A percentile compares a stretch with the other conserved stretches of the same genome.
phyloP scores from a whole-genome alignment of 2,797 vertebrate genomes.

The Kryptopterus vitreolus region DNA sequence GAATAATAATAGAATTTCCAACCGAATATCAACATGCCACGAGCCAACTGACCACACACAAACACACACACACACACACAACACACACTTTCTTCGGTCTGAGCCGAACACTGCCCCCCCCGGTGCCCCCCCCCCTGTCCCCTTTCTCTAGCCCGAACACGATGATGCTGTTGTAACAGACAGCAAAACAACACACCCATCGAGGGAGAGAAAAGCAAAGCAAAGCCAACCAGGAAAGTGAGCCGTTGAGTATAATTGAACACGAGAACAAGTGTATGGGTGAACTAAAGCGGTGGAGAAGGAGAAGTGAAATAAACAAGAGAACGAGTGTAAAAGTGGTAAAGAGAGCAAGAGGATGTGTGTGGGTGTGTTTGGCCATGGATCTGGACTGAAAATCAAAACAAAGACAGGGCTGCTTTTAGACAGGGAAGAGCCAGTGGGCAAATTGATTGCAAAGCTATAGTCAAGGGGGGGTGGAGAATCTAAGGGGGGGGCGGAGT shows the following conservation, averaged over 20 bases:
- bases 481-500: not conserved
- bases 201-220: not conserved
- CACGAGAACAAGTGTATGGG: not conserved
- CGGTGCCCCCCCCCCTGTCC: too few relatives aligned
- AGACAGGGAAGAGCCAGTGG: not conserved
- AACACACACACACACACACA: not conserved
- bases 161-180: not conserved
- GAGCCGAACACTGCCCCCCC: too few relatives aligned
- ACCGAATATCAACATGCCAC: constrained; percentile 1
- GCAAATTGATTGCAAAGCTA: not conserved
- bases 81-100: too few relatives aligned
- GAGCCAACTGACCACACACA: constrained; percentile 1
- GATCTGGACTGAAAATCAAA: not conserved
- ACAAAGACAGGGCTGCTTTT: not conserved
- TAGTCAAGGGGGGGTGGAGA: not conserved
- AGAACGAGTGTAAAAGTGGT: not conserved
- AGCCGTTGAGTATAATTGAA: not conserved
- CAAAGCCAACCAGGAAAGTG: not conserved
- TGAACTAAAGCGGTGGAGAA: not conserved
- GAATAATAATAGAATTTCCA: constrained; percentile 18
- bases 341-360: not conserved
- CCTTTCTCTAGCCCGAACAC: not conserved
- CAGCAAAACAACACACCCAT: not conserved
- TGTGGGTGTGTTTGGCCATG: not conserved
- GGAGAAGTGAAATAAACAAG: not conserved